Base-by-base conservation (phyloP, 2,888 invertebrate genomes). In the Plusia festucae region DNA sequence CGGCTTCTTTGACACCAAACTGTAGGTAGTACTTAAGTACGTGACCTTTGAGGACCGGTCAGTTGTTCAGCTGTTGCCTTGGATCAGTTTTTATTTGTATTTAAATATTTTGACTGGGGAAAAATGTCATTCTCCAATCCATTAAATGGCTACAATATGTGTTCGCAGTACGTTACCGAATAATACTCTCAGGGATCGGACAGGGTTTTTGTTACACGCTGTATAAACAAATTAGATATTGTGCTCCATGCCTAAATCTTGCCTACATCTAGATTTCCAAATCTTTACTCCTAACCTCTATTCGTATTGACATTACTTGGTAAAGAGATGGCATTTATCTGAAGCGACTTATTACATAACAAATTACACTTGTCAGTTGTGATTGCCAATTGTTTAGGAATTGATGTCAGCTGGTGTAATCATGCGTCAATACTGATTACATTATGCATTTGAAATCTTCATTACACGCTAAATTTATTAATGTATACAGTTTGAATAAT, bases 301-400 rank as follows among this genome's bases (percentile, higher is more conserved):
- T 53, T 52, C 51, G 57, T 71, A 70, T 76, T 65, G 40, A 65
- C n/a, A 32, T 64, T 53, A 58, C 64, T 60, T 7, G 16, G 15
- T 57, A 0, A 11, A 57, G 54, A 64, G 34, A 15, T 18, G 2
- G 16, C 54, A 61, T 58, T 22, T 58, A 70, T 73, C n/a, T 60
- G 56, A 51, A 44, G 11, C 53, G 22, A 24, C 15, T n/a, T 7
- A 51, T 75, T 75, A 75, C 55, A 49, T 53, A 73, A 61, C 58
- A 65, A 73, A 55, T 61, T 55, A 51, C 61, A 51, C n/a, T 15
- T 62, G 75, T 57, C 63, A 69, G 11, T 20, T 24, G 65, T 27
- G 53, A 18, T 34, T 58, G 65, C 51, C 52, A 62, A 62, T 78
- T 73, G 58, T 69, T 78, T 57, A 51, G 55, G 62, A 65, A 73